Base-by-base conservation (phyloP, 2,888 invertebrate genomes). In the Diadegma fenestrale region DNA sequence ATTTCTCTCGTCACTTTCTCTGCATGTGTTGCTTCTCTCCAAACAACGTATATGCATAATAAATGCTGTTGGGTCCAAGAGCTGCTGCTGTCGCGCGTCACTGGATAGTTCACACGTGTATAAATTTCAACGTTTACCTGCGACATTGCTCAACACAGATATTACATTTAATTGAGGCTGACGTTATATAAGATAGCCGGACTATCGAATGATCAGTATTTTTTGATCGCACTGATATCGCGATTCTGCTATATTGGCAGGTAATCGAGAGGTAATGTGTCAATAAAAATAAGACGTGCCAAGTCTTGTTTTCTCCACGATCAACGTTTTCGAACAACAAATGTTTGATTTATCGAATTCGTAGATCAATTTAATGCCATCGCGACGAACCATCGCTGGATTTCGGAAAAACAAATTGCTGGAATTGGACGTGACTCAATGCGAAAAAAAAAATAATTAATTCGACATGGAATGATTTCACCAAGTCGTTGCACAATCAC, bases 111-210 rank as follows among this genome's bases (percentile, higher is more conserved):
- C 26, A 58, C 22, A 26, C 3, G 19, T 22, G 19, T 54, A 43
- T 54, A 45, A 61, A 68, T 79, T 68, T 63, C 79, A 51, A 64
- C 54, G 48, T 83, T 63, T 63, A 63, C 22, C 5, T 63, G 61
- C 66, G 78, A 81, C 48, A 81, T 81, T 84, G 78, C 84, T 78
- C 84, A 81, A 84, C 77, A 30, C 45, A 61, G 80, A 78, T 73
- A 84, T 84, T 81, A 84, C 26, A 81, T 61, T 81, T 81, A 73
- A 84, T 81, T 64, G 81, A 61, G 51, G 41, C 66, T 51, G 58
- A 73, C 72, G 80, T 78, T 68, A 63, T 68, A 63, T 64, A 43
- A 76, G 69, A 80, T 71, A 64, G 75, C 33, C n/a, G 48, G 37
- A 48, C 64, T 84, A 51, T 73, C 68, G 12, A 73, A 77, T 63